Evolutionary conservation across 2,888 invertebrate species (phyloP), one percentile per base, ranked within the genome.

Genomic region (Nephrocerus scutellatus): DNA sequence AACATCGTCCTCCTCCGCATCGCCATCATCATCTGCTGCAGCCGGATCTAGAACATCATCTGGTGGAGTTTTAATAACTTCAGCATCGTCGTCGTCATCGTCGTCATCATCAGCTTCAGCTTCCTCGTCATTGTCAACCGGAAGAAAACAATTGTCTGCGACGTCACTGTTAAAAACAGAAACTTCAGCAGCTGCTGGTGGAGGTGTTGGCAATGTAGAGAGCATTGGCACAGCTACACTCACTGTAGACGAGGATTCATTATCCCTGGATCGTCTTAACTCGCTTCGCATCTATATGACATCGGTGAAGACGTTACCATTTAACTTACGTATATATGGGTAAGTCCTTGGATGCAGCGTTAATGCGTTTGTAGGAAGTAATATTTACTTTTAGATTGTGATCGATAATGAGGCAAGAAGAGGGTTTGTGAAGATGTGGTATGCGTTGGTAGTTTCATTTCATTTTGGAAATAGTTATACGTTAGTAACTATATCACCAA

Each of bases 261-360:
- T 66, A 48, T 64, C 67, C n/a, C 51, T 66, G 57, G 63, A 68
- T 52, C 62, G 64, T 39, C 56, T 68, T 29, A 64, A 63, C 48
- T 68, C 69, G 32, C 49, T 68, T 52, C 64, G 66, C 49, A 66
- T 67, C 44, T 67, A 66, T 50, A 68, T 66, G 60, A 63, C 64
- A 37, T 60, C 66, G 8, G 64, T 68, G 47, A 68, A 64, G 60
- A 61, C 62, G 42, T 52, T 68, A 51, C 68, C 68, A 42, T 68
- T 68, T 49, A 66, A 63, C 57, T 59, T 67, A 50, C 60, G 64
- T 52, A 63, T 68, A 48, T 65, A 68, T 41, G 68, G 68, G 68
- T 68, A 51, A 67, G 65, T 64, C 33, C 20, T n/a, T n/a, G n/a
- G n/a, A n/a, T n/a, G n/a, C n/a, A n/a, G n/a, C n/a, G n/a, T n/a